Conservation (phyloP, 2,113 vertebrate species). For the Haemorhous mexicanus region DNA sequence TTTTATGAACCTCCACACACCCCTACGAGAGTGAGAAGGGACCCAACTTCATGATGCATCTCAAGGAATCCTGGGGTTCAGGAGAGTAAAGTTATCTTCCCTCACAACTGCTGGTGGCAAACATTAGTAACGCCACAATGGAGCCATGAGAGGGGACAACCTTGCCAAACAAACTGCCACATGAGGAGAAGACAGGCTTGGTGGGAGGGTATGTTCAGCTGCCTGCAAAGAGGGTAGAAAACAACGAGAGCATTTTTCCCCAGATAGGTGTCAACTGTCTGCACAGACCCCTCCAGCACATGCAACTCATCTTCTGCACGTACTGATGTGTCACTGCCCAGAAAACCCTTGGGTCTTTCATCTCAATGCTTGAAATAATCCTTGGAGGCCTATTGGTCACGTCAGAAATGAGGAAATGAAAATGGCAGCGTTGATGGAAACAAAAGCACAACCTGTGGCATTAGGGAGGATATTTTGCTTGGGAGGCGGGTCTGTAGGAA, state of each 20-base stretch:
- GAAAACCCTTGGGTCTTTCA: neutral
- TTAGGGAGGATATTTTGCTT: neutral
- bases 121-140: neutral
- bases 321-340: neutral
- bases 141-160: neutral
- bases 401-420: neutral
- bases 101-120: neutral
- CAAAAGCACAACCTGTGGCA: neutral
- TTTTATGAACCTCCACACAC: neutral
- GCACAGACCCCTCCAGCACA: neutral
- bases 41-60: neutral
- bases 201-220: neutral
- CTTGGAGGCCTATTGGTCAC: neutral
- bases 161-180: neutral
- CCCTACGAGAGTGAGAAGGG: fast-evolving
- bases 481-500: neutral
- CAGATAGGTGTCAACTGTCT: neutral
- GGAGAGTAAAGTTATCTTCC: neutral
- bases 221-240: neutral
- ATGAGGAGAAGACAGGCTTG: neutral
- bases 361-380: neutral
- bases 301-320: neutral
- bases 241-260: neutral
- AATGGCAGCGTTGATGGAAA: neutral
- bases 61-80: neutral